Conservation (phyloP, 2,113 vertebrate genomes). For the Xiphophorus maculatus region DNA sequence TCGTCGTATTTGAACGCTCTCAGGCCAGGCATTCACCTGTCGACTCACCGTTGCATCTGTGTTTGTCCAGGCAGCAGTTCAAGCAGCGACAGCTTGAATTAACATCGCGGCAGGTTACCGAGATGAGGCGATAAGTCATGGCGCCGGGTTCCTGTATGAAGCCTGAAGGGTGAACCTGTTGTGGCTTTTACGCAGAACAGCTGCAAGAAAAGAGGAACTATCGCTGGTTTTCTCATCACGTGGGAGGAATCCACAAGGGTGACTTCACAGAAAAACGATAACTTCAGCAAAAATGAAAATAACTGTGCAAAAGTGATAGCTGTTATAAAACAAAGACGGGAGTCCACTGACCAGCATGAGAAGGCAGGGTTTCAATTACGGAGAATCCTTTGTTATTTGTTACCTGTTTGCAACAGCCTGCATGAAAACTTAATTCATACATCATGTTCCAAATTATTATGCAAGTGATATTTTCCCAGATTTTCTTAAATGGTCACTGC, state of each 20-base stretch:
- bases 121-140: slow-evolving; percentile 56
- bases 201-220: slow-evolving; percentile 52
- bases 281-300: slow-evolving; percentile 23
- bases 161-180: slow-evolving; percentile 24
- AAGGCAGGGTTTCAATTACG: not conserved
- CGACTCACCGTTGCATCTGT: slow-evolving; percentile 33
- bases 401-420: not conserved
- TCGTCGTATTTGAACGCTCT: slow-evolving; percentile 63
- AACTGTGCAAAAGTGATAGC: not conserved
- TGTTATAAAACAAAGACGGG: not conserved
- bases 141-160: slow-evolving; percentile 15
- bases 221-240: slow-evolving; percentile 35
- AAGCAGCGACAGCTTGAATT: slow-evolving; percentile 38
- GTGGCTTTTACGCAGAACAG: slow-evolving; percentile 48
- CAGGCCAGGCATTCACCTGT: slow-evolving; percentile 59
- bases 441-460: no score
- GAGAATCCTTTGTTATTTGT: not conserved
- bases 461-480: no score
- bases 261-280: slow-evolving; percentile 35
- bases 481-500: no score
- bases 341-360: not conserved
- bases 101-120: slow-evolving; percentile 34
- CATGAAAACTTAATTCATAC: not conserved
- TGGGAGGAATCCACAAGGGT: slow-evolving; percentile 33
- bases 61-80: slow-evolving; percentile 58